Evolutionary conservation across 1,140 invertebrate genomes (phyloP), one percentile per base, ranked within the genome.

Genomic region (Cydia pomonella): DNA sequence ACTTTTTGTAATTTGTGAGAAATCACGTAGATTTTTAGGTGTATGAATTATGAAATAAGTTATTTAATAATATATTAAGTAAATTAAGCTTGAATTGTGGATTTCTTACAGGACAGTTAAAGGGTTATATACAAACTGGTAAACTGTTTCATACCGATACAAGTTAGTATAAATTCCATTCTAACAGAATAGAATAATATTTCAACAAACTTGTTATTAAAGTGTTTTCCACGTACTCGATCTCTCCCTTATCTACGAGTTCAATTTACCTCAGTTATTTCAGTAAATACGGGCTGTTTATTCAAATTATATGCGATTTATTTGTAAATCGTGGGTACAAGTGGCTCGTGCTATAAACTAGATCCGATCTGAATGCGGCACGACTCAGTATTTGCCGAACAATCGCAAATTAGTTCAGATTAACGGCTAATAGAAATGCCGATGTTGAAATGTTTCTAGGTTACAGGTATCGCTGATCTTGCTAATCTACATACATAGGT

Each of bases 291-390:
- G n/a, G 64, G 16, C 64, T 69, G 64, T 69, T 69, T 69, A 69
- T 64, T 29, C 25, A 33, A 33, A 69, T 18, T 9, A 69, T 18
- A 69, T 59, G 64, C 27, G 13, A 69, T 69, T 69, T 69, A 33
- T 69, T 69, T 33, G 29, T 33, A 69, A 29, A 27, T 33, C 64
- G 64, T 69, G 64, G 27, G 27, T 38, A 69, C 27, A 33, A 69
- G 64, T 69, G 64, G 64, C 64, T 41, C 64, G 64, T 69, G 64
- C 27, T 69, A 69, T 69, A 69, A 69, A 69, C 64, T 69, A 69
- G 64, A 69, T 69, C 64, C n/a, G 29, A 69, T 69, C 64, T 13
- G 29, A 69, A 69, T 38, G 29, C 29, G 29, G 64, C 64, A 69
- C 64, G 64, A 69, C 27, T 69, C 29, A 33, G 29, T 69, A 33